Percentiles rank a stretch among this genome's conserved stretches.
These are phyloP conservation scores for Sebastiscus tertius DNA, from an alignment of 2,797 vertebrate species.

Conservation along the genomic window DNA sequence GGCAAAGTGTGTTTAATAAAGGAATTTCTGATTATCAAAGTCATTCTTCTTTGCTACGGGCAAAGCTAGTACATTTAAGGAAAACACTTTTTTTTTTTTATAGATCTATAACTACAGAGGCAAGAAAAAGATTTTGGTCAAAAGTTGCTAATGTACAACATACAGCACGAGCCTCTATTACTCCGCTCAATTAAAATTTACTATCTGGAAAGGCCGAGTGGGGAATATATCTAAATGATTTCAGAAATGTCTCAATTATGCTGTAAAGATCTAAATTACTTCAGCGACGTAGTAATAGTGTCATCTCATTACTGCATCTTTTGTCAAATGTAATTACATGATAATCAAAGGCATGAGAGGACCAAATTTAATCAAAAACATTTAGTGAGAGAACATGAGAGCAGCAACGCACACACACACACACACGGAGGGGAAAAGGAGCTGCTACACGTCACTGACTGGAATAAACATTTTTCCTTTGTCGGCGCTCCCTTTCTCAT, in stretches of 20 bases:
- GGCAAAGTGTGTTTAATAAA: conserved; percentile 16
- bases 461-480: conserved; percentile 58
- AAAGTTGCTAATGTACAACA: conserved; percentile 45
- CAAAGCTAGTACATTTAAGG: conserved; percentile 19
- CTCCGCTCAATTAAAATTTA: conserved; percentile 40
- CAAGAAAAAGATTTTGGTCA: conserved; percentile 51
- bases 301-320: conserved; percentile 62
- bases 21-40: conserved; percentile 21
- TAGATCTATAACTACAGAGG: conserved; percentile 14
- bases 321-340: conserved; percentile 58
- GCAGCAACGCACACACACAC: conserved; percentile 8
- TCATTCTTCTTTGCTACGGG: background rate
- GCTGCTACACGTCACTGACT: conserved; percentile 51
- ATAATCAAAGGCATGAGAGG: conserved; percentile 70
- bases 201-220: conserved; percentile 37
- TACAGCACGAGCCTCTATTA: conserved; percentile 14
- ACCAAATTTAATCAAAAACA: conserved; percentile 60
- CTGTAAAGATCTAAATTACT: conserved; percentile 58
- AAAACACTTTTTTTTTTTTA: conserved; percentile 27
- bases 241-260: conserved; percentile 48
- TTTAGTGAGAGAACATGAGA: conserved; percentile 47
- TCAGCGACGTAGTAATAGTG: conserved; percentile 41
- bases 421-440: conserved; percentile 9
- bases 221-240: conserved; percentile 45
- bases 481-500: conserved; percentile 30